Percentiles rank a stretch among this genome's conserved stretches.
These are phyloP conservation scores for Channallabes apus DNA, from an alignment of 2,797 vertebrate genomes.

Conservation along the genomic window DNA sequence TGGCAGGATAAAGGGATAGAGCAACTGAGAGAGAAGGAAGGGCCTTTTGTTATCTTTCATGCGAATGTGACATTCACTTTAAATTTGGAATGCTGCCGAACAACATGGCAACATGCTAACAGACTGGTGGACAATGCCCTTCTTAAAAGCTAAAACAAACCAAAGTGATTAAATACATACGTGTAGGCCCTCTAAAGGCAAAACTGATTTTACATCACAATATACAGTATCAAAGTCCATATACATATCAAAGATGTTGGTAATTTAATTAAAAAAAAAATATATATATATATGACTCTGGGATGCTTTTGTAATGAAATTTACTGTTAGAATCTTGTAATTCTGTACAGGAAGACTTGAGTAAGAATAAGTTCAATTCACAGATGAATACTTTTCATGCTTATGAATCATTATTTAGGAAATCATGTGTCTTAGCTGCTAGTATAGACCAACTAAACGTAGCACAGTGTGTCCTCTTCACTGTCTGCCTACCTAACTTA, in stretches of 20 bases:
- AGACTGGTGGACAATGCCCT: neutral
- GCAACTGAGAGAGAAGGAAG: conserved; percentile 11
- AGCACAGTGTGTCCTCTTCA: conserved; percentile 16
- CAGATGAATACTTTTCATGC: conserved; percentile 11
- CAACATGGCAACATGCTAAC: neutral
- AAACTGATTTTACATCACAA: neutral
- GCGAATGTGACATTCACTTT: conserved; percentile 32
- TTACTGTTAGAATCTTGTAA: neutral
- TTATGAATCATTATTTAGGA: conserved; percentile 35
- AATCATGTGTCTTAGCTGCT: neutral
- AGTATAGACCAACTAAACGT: neutral
- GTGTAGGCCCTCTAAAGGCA: neutral
- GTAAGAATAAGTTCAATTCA: conserved; percentile 10
- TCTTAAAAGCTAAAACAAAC: neutral
- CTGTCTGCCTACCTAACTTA: neutral
- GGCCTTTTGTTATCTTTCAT: conserved; percentile 38
- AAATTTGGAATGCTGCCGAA: conserved; percentile 25
- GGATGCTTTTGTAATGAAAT: neutral
- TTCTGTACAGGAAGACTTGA: neutral
- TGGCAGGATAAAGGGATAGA: conserved; percentile 16
- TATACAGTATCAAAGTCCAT: neutral
- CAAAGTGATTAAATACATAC: neutral
- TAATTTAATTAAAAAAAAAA: neutral
- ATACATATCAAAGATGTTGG: neutral
- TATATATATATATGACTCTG: neutral